phyloP scores from a whole-genome alignment of 2,113 vertebrate species.

The Nettapus auritus region DNA sequence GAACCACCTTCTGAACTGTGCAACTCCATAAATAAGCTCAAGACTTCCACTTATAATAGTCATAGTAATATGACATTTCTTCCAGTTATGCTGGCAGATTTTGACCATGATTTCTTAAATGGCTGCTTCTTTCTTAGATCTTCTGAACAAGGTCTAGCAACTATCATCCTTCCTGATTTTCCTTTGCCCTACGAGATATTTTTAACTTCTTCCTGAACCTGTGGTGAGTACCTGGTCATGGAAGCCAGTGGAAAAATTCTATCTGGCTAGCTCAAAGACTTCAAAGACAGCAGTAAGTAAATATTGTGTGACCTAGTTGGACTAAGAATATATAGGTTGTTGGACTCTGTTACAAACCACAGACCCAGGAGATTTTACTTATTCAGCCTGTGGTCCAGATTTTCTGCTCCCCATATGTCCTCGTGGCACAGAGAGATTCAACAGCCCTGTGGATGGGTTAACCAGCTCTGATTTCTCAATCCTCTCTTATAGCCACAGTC shows the following conservation, averaged over 20 bases:
- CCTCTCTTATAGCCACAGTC: neutral
- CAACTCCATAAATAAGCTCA: neutral
- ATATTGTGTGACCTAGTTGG: neutral
- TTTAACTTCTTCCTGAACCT: neutral
- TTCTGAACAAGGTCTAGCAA: neutral
- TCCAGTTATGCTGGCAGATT: neutral
- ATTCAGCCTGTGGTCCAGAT: neutral
- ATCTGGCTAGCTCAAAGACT: neutral
- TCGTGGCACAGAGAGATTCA: neutral
- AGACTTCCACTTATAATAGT: neutral
- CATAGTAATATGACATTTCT: neutral
- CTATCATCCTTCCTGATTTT: neutral
- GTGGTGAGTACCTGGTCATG: neutral
- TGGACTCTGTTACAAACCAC: neutral
- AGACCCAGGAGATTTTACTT: neutral
- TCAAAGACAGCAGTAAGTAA: neutral
- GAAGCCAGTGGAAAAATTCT: neutral
- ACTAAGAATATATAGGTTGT: neutral
- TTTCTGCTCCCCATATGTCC: rapidly evolving
- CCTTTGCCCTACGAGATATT: neutral
- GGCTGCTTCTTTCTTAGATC: neutral
- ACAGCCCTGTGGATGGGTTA: neutral
- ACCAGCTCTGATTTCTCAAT: neutral
- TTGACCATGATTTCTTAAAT: neutral
- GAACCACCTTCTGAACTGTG: neutral